Percentiles rank a stretch among this genome's conserved stretches.
Evolutionary conservation across 2,113 vertebrate genomes (phyloP).

Genomic region (Bujurquina vittata): DNA sequence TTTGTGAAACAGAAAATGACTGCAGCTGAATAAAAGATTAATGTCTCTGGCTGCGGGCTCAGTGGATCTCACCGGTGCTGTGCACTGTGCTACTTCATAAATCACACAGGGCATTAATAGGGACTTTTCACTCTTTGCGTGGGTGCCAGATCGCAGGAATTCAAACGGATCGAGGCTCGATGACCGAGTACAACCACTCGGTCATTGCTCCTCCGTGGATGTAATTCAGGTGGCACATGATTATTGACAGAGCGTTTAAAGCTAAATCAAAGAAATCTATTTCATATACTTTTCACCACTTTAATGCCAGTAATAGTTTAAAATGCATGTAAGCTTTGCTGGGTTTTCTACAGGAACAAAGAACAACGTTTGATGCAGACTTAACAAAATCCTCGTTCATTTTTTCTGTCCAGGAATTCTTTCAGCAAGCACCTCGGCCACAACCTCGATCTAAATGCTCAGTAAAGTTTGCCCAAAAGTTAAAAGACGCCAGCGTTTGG

Average conservation of each 20-base stretch:
- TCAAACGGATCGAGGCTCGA: constrained; percentile 58
- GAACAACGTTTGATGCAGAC: background rate
- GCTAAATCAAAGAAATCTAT: background rate
- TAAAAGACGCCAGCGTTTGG: background rate
- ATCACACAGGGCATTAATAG: constrained; percentile 83
- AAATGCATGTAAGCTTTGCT: background rate
- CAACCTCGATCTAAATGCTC: background rate
- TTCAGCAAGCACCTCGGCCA: background rate
- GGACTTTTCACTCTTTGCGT: constrained; percentile 69
- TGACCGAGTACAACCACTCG: constrained; percentile 56
- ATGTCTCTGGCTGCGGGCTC: constrained; percentile 81
- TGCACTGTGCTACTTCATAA: constrained; percentile 86
- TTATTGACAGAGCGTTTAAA: background rate
- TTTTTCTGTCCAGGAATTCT: background rate
- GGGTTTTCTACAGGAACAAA: background rate
- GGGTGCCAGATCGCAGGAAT: constrained; percentile 72
- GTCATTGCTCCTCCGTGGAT: background rate
- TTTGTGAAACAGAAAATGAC: constrained; percentile 85
- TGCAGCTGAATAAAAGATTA: constrained; percentile 83
- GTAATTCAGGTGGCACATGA: background rate
- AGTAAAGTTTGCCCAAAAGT: background rate
- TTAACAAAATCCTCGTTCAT: background rate
- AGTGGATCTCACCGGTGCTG: constrained; percentile 77
- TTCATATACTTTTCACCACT: background rate
- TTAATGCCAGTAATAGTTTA: background rate